These are phyloP conservation scores for Pseudomyrmex pallidus DNA, from an alignment of 1,140 invertebrate genomes.

Conservation along the genomic window DNA sequence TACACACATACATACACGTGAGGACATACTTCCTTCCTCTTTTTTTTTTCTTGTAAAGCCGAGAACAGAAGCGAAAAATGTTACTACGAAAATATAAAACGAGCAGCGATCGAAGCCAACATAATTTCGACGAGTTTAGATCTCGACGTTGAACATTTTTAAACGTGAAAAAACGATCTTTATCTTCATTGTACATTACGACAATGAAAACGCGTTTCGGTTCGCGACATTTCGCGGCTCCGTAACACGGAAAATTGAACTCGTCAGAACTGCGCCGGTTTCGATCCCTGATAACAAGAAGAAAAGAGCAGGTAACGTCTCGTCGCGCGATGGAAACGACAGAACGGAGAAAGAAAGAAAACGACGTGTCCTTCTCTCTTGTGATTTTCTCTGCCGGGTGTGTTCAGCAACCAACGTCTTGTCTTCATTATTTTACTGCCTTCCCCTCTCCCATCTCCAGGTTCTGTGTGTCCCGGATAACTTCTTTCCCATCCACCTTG, in stretches of 20 bases:
- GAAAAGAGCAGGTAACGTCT: conserved; percentile 57
- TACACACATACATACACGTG: background rate
- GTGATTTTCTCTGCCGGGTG: conserved; percentile 32
- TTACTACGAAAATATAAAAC: conserved; percentile 24
- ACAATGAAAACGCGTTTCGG: conserved; percentile 9
- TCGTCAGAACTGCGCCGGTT: conserved; percentile 24
- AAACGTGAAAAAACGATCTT: conserved; percentile 37
- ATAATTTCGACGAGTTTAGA: conserved; percentile 8
- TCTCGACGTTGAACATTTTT: conserved; percentile 12
- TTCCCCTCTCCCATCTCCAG: background rate
- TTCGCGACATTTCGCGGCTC: conserved; percentile 11
- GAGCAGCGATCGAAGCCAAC: conserved; percentile 13
- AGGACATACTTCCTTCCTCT: conserved; percentile 1
- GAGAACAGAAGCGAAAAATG: conserved; percentile 46
- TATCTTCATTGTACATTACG: conserved; percentile 14
- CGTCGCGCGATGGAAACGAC: conserved; percentile 51
- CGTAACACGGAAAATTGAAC: conserved; percentile 16
- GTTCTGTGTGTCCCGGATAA: background rate
- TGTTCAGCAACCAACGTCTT: conserved; percentile 41
- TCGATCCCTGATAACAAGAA: conserved; percentile 41
- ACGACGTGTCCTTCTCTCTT: conserved; percentile 21
- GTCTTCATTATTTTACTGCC: conserved; percentile 38
- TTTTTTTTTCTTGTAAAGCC: conserved; percentile 28
- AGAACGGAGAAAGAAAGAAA: conserved; percentile 52
- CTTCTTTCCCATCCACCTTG: conserved; percentile 24